Conservation (phyloP, 2,797 vertebrate genomes). For the Argentina silus region DNA sequence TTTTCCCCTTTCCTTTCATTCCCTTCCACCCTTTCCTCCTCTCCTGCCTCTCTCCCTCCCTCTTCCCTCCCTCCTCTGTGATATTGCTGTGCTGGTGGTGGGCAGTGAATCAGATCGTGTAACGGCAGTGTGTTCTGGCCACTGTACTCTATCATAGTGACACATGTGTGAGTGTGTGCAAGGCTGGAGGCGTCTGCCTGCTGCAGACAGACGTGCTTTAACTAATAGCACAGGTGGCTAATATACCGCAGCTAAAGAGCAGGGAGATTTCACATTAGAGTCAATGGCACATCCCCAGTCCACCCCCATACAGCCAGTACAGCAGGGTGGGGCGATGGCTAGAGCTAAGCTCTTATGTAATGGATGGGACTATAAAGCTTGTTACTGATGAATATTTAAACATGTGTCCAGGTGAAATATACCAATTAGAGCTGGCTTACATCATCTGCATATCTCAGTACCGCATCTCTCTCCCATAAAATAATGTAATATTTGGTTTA, state of each 20-base stretch:
- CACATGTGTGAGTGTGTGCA: neutral
- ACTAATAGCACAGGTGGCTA: neutral
- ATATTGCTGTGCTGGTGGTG: neutral
- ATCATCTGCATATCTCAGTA: neutral
- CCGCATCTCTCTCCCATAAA: neutral
- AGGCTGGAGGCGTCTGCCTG: neutral
- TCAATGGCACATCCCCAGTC: neutral
- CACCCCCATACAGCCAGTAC: neutral
- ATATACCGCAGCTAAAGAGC: constrained; percentile 1
- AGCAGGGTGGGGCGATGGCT: neutral
- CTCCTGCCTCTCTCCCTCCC: constrained; percentile 5
- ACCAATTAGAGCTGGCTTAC: constrained; percentile 36
- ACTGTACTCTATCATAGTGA: neutral
- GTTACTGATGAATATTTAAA: constrained; percentile 20
- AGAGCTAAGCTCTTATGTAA: neutral
- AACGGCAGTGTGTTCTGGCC: neutral
- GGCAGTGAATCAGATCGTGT: neutral
- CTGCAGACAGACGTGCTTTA: neutral
- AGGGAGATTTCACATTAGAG: neutral
- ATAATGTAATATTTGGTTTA: neutral
- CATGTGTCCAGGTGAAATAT: constrained; percentile 29
- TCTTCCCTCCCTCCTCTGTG: neutral
- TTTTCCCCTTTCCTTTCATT: neutral
- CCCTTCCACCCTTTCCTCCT: neutral
- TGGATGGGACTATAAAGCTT: neutral